A percentile compares a stretch with the other conserved stretches of the same genome.
These are phyloP conservation scores for Todiramphus chloris DNA, from an alignment of 2,113 vertebrate genomes.

Conservation along the genomic window DNA sequence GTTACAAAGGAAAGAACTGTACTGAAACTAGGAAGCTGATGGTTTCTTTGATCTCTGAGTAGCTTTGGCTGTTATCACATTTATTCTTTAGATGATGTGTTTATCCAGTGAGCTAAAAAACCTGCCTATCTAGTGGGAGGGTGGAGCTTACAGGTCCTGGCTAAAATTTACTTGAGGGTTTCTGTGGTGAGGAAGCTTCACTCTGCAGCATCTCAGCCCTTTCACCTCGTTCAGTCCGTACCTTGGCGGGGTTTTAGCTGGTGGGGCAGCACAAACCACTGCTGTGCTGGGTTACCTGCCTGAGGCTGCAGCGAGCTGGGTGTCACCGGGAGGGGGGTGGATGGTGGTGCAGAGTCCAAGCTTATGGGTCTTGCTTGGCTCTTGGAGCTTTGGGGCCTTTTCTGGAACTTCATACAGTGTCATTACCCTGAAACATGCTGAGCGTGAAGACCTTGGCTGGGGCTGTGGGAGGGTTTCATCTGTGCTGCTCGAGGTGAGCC, in stretches of 20 bases:
- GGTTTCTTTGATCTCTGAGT: constrained; percentile 8
- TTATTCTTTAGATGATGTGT: neutral
- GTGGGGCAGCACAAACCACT: neutral
- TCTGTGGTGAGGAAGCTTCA: neutral
- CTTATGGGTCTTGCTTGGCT: neutral
- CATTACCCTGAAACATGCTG: neutral
- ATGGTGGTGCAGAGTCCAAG: neutral
- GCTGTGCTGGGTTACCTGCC: neutral
- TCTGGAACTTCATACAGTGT: neutral
- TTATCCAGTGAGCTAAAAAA: neutral
- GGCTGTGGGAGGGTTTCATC: neutral
- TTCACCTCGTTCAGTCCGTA: rapidly evolving
- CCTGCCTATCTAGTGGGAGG: neutral
- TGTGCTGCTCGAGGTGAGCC: neutral
- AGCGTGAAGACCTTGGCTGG: neutral
- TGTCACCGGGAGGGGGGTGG: neutral
- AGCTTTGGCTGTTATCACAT: neutral
- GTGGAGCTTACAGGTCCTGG: neutral
- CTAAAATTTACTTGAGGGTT: neutral
- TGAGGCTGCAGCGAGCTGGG: neutral
- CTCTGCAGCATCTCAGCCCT: neutral
- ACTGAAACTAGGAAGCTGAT: neutral
- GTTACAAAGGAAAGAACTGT: neutral
- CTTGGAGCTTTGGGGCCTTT: neutral
- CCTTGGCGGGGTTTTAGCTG: neutral